phyloP scores from a whole-genome alignment of 2,797 vertebrate genomes.

The Pangasius krempfi region DNA sequence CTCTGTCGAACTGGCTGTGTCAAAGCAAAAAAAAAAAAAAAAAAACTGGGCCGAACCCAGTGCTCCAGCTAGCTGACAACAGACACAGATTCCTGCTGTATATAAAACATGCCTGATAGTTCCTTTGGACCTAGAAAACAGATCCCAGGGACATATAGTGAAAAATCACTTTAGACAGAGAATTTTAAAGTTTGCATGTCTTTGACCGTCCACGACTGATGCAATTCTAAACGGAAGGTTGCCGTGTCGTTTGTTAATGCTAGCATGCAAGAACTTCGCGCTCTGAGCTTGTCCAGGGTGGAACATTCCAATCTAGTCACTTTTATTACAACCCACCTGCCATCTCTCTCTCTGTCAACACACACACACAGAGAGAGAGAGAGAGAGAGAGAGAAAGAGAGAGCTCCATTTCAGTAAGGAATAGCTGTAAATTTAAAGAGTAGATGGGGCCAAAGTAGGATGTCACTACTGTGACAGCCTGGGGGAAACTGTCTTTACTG shows the following conservation, averaged over 20 bases:
- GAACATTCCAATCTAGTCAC: conserved; percentile 69
- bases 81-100: not conserved
- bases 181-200: not conserved
- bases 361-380: not conserved
- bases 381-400: not conserved
- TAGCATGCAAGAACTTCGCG: not conserved
- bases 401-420: conserved; percentile 50
- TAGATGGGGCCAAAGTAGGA: conserved; percentile 33
- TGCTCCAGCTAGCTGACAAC: not conserved
- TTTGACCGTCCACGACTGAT: not conserved
- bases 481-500: conserved; percentile 67
- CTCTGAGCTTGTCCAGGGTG: conserved; percentile 29
- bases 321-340: conserved; percentile 73
- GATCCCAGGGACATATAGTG: not conserved
- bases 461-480: conserved; percentile 69
- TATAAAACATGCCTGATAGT: not conserved
- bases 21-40: not conserved
- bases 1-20: not conserved
- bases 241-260: conserved; percentile 20
- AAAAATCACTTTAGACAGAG: not conserved
- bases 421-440: conserved; percentile 31
- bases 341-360: conserved; percentile 62
- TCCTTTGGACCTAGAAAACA: not conserved
- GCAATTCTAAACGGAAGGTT: not conserved
- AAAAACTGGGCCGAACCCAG: not conserved